Evolutionary conservation across 2,113 vertebrate genomes (phyloP).

Genomic region (Nycticorax nycticorax): DNA sequence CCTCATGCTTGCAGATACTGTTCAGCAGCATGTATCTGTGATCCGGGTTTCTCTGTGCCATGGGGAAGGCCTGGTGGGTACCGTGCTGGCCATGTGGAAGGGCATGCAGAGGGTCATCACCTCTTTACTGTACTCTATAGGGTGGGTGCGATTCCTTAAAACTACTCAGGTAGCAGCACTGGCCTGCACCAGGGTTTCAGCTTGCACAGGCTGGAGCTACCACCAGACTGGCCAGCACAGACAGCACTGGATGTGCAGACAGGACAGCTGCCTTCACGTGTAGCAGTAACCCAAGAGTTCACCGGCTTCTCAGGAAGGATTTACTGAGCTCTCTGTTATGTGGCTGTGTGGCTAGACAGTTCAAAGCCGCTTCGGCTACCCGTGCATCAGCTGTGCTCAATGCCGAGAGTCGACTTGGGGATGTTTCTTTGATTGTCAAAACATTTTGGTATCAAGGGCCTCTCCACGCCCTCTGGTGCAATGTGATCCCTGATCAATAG

Average conservation of each 20-base stretch:
- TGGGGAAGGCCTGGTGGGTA: not conserved
- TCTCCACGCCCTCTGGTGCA: not conserved
- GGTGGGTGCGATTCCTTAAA: not conserved
- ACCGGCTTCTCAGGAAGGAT: not conserved
- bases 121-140: not conserved
- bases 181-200: not conserved
- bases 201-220: not conserved
- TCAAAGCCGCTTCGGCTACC: conserved; percentile 24
- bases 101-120: not conserved
- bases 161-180: not conserved
- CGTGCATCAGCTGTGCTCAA: not conserved
- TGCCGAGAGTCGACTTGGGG: not conserved
- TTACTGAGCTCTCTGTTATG: conserved; percentile 20
- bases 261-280: not conserved
- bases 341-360: not conserved
- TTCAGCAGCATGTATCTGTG: not conserved
- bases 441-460: conserved; percentile 26
- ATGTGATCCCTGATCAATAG: not conserved
- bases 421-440: conserved; percentile 51
- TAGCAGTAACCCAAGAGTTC: not conserved
- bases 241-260: not conserved
- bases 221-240: not conserved
- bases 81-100: not conserved
- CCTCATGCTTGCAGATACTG: not conserved
- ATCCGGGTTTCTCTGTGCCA: not conserved